Conservation (phyloP, 2,888 invertebrate genomes). For the Caenorhabditis sinica region DNA sequence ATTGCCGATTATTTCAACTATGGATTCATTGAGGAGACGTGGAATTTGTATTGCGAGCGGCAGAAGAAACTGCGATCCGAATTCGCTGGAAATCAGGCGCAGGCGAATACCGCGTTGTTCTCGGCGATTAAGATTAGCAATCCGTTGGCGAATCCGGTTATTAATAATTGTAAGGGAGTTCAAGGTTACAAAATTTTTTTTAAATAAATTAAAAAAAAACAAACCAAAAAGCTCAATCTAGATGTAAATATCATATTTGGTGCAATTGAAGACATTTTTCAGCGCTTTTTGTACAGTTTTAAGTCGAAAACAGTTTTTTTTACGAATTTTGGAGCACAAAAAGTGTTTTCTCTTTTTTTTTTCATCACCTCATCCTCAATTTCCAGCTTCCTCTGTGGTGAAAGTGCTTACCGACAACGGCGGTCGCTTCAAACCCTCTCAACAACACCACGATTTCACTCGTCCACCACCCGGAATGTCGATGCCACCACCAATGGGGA, state of each 20-base stretch:
- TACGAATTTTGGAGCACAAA: too few species aligned
- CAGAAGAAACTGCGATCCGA: conserved; percentile 85
- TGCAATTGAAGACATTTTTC: too few species aligned
- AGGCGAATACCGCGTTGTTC: conserved; percentile 79
- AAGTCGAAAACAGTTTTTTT: too few species aligned
- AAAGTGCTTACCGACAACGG: conserved; percentile 75
- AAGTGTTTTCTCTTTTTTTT: too few species aligned
- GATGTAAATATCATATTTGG: too few species aligned
- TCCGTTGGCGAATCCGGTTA: conserved; percentile 69
- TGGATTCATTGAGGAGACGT: conserved; percentile 99
- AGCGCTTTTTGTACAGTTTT: too few species aligned
- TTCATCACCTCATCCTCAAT: too few species aligned
- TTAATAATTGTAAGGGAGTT: conserved; percentile 26
- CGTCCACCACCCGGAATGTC: conserved; percentile 71
- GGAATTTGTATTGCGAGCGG: conserved; percentile 96
- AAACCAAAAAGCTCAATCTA: too few species aligned
- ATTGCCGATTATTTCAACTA: conserved; percentile 99
- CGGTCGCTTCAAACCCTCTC: conserved; percentile 64
- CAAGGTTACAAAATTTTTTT: too few species aligned
- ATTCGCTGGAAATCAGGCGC: conserved; percentile 74
- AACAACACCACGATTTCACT: conserved; percentile 60
- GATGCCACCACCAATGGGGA: conserved; percentile 61
- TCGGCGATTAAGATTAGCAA: conserved; percentile 64
- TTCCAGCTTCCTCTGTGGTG: conserved; percentile 52
- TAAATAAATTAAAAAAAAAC: too few species aligned